Conservation (phyloP, 2,797 vertebrate species). For the Poeciliopsis infans region DNA sequence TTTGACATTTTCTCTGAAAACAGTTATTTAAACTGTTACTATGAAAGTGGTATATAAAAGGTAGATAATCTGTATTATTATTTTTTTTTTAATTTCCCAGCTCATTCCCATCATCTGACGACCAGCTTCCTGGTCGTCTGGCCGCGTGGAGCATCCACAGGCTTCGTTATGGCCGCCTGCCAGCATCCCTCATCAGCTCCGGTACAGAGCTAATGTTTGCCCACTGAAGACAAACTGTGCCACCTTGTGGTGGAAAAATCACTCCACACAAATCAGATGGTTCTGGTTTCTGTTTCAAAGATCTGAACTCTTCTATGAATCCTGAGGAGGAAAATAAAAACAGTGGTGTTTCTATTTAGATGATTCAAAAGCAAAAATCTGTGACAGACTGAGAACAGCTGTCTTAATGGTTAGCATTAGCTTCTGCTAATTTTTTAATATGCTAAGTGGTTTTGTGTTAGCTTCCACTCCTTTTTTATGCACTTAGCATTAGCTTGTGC, state of each 20-base stretch:
- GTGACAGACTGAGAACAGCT: too few relatives aligned
- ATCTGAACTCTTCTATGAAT: not conserved
- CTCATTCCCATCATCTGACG: conserved; percentile 39
- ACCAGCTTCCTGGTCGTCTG: conserved; percentile 29
- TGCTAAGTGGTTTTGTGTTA: too few relatives aligned
- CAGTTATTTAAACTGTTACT: conserved; percentile 1
- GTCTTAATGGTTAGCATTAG: too few relatives aligned
- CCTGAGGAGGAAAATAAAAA: not conserved
- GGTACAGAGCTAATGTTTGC: conserved; percentile 18
- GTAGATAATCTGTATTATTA: conserved; percentile 37
- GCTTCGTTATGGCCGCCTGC: conserved; percentile 51
- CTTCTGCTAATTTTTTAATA: too few relatives aligned
- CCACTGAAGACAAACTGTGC: conserved; percentile 56
- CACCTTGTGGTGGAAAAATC: conserved; percentile 61
- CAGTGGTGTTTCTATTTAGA: not conserved
- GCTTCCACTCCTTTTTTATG: too few relatives aligned
- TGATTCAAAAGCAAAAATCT: too few relatives aligned
- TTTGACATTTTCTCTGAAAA: conserved; percentile 10
- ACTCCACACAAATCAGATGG: not conserved
- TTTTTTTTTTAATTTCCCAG: not conserved
- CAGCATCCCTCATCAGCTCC: conserved; percentile 34
- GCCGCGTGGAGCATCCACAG: conserved; percentile 34
- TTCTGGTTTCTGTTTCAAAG: not conserved
- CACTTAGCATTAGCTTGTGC: too few relatives aligned
- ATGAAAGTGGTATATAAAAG: not conserved